phyloP scores from a whole-genome alignment of 1,140 invertebrate genomes.

The Metaphire vulgaris region DNA sequence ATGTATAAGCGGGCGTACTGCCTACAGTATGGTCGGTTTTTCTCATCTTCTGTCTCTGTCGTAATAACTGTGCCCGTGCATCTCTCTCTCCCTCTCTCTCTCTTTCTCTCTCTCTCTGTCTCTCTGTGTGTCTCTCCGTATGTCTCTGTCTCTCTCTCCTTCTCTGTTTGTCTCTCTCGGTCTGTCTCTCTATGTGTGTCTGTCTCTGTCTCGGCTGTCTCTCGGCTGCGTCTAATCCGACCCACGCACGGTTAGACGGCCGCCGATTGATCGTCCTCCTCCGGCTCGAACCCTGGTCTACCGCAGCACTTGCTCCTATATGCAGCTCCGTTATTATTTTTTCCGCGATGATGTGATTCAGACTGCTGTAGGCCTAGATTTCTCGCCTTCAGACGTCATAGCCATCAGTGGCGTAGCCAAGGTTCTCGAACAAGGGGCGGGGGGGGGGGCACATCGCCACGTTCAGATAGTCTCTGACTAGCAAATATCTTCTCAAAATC shows the following conservation, averaged over 20 bases:
- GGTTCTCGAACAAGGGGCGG: too few relatives aligned
- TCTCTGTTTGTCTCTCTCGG: not conserved
- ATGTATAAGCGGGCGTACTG: too few relatives aligned
- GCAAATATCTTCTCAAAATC: too few relatives aligned
- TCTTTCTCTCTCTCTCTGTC: not conserved
- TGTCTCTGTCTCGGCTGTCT: not conserved
- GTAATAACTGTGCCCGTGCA: not conserved
- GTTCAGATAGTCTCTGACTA: too few relatives aligned
- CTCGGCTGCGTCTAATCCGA: not conserved
- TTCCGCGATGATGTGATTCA: not conserved
- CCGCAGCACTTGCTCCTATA: not conserved
- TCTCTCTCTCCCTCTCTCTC: not conserved
- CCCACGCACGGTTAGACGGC: not conserved
- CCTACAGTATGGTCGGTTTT: not conserved
- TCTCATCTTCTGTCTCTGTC: not conserved
- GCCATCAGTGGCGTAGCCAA: too few relatives aligned
- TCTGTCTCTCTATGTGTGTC: not conserved
- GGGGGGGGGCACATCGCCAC: too few relatives aligned
- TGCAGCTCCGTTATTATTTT: not conserved
- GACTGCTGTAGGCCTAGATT: not conserved
- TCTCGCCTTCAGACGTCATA: too few relatives aligned
- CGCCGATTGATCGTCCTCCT: not conserved
- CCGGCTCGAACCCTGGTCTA: not conserved
- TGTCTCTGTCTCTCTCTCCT: not conserved
- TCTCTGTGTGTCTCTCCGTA: not conserved